Evolutionary conservation across 2,888 invertebrate genomes (phyloP).

Genomic region (Fragum fragum): DNA sequence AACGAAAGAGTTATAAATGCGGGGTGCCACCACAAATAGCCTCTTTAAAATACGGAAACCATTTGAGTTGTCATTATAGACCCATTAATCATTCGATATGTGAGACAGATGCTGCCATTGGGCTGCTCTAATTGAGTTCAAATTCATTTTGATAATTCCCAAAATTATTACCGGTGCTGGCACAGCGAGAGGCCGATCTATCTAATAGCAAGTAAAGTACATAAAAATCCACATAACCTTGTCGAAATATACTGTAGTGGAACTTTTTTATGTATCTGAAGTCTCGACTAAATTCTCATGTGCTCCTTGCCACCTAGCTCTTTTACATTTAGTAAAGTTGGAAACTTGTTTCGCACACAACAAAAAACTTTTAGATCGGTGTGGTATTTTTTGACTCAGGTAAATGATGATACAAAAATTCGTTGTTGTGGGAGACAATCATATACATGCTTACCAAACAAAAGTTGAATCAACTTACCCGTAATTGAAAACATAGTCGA

Average conservation of each 20-base stretch:
- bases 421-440: no score
- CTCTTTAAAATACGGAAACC: conserved; percentile 43
- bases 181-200: conserved; percentile 37
- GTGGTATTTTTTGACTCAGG: no score
- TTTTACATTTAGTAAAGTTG: no score
- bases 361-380: no score
- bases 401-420: no score
- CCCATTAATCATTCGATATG: conserved; percentile 49
- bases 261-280: not conserved
- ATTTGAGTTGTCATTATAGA: conserved; percentile 50
- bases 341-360: no score
- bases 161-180: conserved; percentile 54
- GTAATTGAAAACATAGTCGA: no score
- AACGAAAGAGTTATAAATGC: conserved; percentile 11
- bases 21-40: conserved; percentile 34
- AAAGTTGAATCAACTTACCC: no score
- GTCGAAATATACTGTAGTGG: not conserved
- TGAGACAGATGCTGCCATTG: conserved; percentile 25
- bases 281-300: no score
- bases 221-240: conserved; percentile 42
- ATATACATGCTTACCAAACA: no score
- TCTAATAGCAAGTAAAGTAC: conserved; percentile 42
- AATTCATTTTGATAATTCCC: conserved; percentile 63
- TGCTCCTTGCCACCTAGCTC: no score
- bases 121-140: conserved; percentile 55